Conservation (phyloP, 92 coral and sea anemone genomes). For the Pocillopora grandis region DNA sequence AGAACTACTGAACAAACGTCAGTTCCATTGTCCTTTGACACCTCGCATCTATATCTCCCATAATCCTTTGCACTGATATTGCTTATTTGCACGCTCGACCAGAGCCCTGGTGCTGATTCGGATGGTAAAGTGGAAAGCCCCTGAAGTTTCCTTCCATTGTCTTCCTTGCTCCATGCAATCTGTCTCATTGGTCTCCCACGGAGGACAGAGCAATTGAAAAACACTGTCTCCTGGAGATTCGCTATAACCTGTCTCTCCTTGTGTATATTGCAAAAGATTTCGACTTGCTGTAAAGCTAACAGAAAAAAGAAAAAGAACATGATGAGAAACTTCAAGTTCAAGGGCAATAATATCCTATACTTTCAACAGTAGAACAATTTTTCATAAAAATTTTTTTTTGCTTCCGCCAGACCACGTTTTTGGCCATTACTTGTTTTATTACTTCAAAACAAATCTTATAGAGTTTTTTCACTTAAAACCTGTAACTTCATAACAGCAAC, state of each 20-base stretch:
- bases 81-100: slow-evolving; percentile 14
- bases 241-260: slow-evolving; percentile 10
- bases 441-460: no score
- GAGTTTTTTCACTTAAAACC: no score
- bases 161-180: slow-evolving; percentile 57
- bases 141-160: not conserved
- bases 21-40: not conserved
- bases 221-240: slow-evolving; percentile 30
- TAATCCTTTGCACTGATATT: slow-evolving; percentile 13
- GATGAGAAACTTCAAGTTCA: not conserved
- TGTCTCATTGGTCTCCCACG: slow-evolving; percentile 47
- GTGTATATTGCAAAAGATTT: slow-evolving; percentile 28
- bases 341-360: no score
- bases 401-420: no score
- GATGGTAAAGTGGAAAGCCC: not conserved
- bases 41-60: slow-evolving; percentile 31
- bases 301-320: not conserved
- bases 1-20: slow-evolving; percentile 19
- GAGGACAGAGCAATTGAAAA: slow-evolving; percentile 58
- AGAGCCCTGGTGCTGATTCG: slow-evolving; percentile 14
- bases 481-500: no score
- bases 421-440: no score
- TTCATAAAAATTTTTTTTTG: no score
- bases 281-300: not conserved
- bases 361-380: no score